A percentile compares a stretch with the other conserved stretches of the same genome.
Evolutionary conservation across 2,888 invertebrate species (phyloP).

Genomic region (Cynaeus angustus): DNA sequence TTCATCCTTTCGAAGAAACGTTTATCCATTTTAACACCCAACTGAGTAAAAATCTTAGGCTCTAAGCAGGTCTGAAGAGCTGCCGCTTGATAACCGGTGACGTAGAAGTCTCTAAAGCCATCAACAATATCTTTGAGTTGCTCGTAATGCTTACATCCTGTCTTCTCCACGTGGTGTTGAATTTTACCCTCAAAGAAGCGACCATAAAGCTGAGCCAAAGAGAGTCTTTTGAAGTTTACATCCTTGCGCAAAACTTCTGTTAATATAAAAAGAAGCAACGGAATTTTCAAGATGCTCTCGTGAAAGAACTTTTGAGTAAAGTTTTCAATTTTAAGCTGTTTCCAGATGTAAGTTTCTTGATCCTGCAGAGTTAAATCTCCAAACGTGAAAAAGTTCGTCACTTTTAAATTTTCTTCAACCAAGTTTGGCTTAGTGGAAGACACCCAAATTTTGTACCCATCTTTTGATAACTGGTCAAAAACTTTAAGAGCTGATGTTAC

Average conservation of each 20-base stretch:
- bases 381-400: neutral
- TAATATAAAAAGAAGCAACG: neutral
- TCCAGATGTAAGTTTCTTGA: slow-evolving; percentile 1
- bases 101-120: neutral
- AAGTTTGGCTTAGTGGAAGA: neutral
- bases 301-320: neutral
- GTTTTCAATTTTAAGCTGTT: neutral
- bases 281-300: neutral
- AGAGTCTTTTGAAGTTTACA: neutral
- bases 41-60: too few species aligned
- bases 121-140: neutral
- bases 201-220: neutral
- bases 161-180: neutral
- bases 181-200: neutral
- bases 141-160: neutral
- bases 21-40: too few species aligned
- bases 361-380: neutral
- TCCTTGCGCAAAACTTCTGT: neutral
- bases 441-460: slow-evolving; percentile 15
- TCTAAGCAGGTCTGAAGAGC: too few species aligned
- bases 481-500: too few species aligned
- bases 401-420: neutral
- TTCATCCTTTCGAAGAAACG: too few species aligned
- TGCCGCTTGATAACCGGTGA: too few species aligned
- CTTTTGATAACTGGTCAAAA: neutral